Base-by-base conservation (phyloP, 2,888 invertebrate species). In the Yponomeuta cagnagella region DNA sequence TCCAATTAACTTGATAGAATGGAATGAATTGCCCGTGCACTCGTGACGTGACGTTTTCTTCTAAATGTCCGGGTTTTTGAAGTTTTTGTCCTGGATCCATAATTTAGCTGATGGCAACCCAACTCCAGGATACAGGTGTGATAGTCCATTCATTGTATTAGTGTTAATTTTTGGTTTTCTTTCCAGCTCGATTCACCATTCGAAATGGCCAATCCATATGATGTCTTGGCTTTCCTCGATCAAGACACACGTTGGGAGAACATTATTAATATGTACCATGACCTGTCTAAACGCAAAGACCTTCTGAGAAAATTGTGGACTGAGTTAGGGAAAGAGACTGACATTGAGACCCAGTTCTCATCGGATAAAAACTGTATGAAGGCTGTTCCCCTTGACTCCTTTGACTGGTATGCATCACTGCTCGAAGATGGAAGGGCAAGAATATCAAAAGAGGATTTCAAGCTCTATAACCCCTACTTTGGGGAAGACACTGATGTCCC, bases 141-240 rank as follows among this genome's bases (percentile, higher is more conserved):
- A 23, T 23, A 23, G 23, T 23, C 23, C 23, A 23, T 23, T 23
- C 23, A 23, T 23, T 23, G 23, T 23, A 23, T 43, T 43, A 43
- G 9, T 43, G 43, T 8, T 43, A 43, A 43, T 8, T 43, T 43
- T 8, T 8, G 8, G 43, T 8, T 15, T 37, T 67, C 71, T 71
- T 87, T 93, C 72, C 85, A 96, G 96, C 83, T 93, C 77, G 95
- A 96, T 78, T 95, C 96, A 4, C 94, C 95, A 5, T 96, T 95
- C 86, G 93, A 95, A 83, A 89, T 97, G 86, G 93, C 94, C 63
- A 92, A 94, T 48, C 95, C 96, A 0, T 94, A 95, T 79, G 96
- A 97, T 82, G 89, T 97, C 67, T 87, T 96, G 71, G 94, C 95
- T 3, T 94, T 97, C 77, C 85, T 97, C 78, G 95, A 95, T 73